Evolutionary conservation across 2,797 vertebrate genomes (phyloP).

Genomic region (Triplophysa bombifrons): DNA sequence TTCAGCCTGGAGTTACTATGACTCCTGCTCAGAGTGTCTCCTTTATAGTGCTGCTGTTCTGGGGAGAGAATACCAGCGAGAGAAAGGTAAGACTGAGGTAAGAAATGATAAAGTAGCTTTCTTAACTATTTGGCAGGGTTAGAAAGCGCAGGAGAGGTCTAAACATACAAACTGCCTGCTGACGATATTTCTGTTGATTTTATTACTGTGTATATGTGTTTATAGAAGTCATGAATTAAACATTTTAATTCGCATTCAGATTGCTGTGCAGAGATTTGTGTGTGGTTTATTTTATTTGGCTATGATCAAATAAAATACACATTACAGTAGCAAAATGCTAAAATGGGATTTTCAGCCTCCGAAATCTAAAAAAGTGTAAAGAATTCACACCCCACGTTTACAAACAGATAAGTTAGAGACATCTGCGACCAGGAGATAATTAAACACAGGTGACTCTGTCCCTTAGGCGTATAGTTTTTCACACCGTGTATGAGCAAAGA

Average conservation of each 20-base stretch:
- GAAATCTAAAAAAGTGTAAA: no score
- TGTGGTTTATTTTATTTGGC: slow-evolving; percentile 21
- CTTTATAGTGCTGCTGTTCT: slow-evolving; percentile 10
- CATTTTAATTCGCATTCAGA: slow-evolving; percentile 17
- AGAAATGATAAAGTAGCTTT: slow-evolving; percentile 37
- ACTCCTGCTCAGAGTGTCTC: slow-evolving; percentile 20
- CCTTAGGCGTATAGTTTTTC: no score
- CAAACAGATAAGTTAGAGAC: background rate
- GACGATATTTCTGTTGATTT: slow-evolving; percentile 17
- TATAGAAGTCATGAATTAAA: slow-evolving; percentile 30
- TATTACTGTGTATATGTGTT: slow-evolving; percentile 26
- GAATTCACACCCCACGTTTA: background rate
- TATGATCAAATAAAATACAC: slow-evolving; percentile 1
- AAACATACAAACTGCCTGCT: background rate
- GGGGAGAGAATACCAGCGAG: background rate
- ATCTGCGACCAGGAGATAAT: background rate
- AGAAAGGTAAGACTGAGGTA: slow-evolving; percentile 33
- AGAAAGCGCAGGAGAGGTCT: slow-evolving; percentile 14
- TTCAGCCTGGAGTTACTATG: slow-evolving; percentile 8
- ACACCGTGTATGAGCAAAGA: no score
- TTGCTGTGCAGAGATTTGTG: background rate
- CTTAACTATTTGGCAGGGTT: slow-evolving; percentile 39
- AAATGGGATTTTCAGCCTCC: slow-evolving; percentile 2
- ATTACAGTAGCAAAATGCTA: slow-evolving; percentile 1
- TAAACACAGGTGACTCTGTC: slow-evolving; percentile 8